phyloP scores from a whole-genome alignment of 2,888 invertebrate species.

The Caenorhabditis imperialis region DNA sequence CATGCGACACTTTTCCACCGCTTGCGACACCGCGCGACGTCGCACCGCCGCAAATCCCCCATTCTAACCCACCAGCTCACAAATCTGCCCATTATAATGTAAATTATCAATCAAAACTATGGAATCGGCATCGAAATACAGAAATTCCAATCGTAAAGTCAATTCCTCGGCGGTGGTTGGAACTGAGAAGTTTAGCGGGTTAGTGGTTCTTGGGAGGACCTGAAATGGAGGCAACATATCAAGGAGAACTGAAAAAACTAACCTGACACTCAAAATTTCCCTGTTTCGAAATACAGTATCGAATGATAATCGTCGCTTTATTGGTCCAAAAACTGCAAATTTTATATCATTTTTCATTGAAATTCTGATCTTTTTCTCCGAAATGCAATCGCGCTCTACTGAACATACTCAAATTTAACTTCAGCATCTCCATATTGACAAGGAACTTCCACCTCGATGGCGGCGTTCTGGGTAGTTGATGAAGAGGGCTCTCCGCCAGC shows the following conservation, averaged over 20 bases:
- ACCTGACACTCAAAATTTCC: conserved; percentile 60
- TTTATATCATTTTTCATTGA: neutral
- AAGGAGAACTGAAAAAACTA: neutral
- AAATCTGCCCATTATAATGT: conserved; percentile 71
- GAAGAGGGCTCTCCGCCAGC: conserved; percentile 67
- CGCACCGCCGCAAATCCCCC: too few relatives aligned
- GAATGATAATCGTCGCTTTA: conserved; percentile 62
- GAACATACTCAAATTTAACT: conserved; percentile 73
- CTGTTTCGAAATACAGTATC: conserved; percentile 60
- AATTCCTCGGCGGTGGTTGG: conserved; percentile 65
- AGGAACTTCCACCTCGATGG: conserved; percentile 70
- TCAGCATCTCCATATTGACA: conserved; percentile 71
- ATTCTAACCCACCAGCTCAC: conserved; percentile 64
- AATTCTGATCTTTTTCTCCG: neutral
- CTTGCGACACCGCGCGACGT: too few relatives aligned
- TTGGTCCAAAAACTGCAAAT: conserved; percentile 73
- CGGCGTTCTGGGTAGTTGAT: conserved; percentile 58
- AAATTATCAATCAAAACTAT: conserved; percentile 71
- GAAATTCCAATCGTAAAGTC: conserved; percentile 66
- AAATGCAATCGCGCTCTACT: too few relatives aligned
- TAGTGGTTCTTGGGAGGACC: conserved; percentile 27
- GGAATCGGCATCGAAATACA: conserved; percentile 59
- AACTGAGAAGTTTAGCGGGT: conserved; percentile 61
- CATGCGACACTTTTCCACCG: too few relatives aligned
- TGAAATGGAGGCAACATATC: neutral